Percentiles rank a stretch among this genome's conserved stretches.
phyloP scores from a whole-genome alignment of 2,113 vertebrate species.

The Callaeas wilsoni region DNA sequence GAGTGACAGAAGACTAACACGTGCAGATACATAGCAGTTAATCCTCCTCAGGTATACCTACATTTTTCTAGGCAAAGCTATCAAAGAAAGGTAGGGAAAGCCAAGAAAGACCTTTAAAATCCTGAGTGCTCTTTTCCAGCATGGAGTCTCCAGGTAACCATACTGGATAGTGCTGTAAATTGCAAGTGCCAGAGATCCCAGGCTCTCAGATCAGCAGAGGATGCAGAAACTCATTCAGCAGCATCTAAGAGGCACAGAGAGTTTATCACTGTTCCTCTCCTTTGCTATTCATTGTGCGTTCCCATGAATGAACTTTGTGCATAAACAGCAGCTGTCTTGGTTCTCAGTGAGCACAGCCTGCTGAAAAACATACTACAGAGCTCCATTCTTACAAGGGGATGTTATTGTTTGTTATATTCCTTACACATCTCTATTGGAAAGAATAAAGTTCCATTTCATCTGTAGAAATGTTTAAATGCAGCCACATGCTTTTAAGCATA shows the following conservation, averaged over 20 bases:
- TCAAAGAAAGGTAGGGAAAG: background rate
- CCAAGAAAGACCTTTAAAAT: background rate
- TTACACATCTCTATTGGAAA: background rate
- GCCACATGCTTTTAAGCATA: background rate
- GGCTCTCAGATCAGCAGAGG: background rate
- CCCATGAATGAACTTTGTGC: background rate
- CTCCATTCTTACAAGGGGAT: background rate
- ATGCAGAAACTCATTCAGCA: background rate
- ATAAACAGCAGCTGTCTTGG: background rate
- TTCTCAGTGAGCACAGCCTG: background rate
- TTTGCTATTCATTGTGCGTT: background rate
- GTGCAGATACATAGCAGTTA: background rate
- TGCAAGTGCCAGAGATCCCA: background rate
- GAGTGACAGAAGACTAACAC: background rate
- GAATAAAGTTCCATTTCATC: background rate
- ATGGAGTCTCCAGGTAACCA: background rate
- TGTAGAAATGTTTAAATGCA: background rate
- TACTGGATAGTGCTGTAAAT: background rate
- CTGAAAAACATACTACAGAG: background rate
- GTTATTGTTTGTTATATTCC: background rate
- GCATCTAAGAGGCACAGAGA: background rate
- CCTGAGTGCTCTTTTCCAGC: background rate
- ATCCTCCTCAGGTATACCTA: background rate
- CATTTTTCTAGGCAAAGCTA: background rate
- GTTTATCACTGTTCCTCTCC: background rate